Percentiles rank a stretch among this genome's conserved stretches.
Conservation (phyloP, 1,140 invertebrate genomes). For the Cryptotermes secundus region DNA sequence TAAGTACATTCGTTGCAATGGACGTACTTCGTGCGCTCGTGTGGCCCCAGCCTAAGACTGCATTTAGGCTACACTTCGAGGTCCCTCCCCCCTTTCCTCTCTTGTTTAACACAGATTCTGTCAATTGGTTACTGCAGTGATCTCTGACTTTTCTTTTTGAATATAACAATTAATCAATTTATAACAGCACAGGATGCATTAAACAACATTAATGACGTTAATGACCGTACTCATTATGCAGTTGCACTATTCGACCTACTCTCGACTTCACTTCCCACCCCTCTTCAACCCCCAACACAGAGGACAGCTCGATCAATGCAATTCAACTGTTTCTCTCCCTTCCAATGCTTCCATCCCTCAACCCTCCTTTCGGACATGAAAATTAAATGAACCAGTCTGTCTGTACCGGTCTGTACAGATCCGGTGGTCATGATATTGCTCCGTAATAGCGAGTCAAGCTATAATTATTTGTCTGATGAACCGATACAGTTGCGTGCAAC, state of each 20-base stretch:
- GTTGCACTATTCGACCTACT: neutral
- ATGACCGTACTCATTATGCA: neutral
- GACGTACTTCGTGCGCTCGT: no score
- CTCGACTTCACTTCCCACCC: neutral
- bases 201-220: neutral
- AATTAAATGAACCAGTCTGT: constrained; percentile 14
- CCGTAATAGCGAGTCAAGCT: neutral
- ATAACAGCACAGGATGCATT: neutral
- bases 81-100: no score
- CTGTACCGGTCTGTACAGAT: constrained; percentile 7
- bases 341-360: neutral
- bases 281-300: neutral
- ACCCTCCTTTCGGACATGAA: neutral
- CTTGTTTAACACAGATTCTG: no score
- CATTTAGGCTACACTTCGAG: no score
- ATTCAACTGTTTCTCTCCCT: neutral
- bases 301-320: constrained; percentile 2
- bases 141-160: neutral
- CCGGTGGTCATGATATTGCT: neutral
- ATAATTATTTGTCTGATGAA: neutral
- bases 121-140: neutral
- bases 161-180: neutral
- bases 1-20: no score
- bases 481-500: neutral
- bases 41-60: no score